A percentile compares a stretch with the other conserved stretches of the same genome.
These are phyloP conservation scores for Tolmerus cingulatus DNA, from an alignment of 2,888 invertebrate species.

Conservation along the genomic window DNA sequence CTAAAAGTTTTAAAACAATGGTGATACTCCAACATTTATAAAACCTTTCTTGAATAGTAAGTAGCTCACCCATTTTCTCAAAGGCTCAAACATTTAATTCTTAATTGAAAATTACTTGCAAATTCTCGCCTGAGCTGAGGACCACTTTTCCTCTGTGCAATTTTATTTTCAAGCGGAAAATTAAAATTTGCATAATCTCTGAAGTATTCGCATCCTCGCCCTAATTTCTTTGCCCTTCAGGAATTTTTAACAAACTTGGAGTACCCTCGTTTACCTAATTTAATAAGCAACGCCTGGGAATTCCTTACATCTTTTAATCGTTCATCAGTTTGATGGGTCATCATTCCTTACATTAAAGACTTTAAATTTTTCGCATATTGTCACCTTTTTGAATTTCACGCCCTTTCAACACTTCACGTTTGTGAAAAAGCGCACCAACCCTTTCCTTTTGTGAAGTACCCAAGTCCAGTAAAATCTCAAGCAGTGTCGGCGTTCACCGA, in stretches of 20 bases:
- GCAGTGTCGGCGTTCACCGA: not conserved
- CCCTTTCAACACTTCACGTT: not conserved
- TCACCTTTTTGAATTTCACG: not conserved
- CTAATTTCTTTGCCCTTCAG: slow-evolving; percentile 4
- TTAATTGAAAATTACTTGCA: not conserved
- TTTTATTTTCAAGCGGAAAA: slow-evolving; percentile 10
- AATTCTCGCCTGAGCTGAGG: not conserved
- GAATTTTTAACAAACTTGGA: not conserved
- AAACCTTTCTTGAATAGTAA: not conserved
- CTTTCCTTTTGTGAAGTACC: not conserved
- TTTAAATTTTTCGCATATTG: not conserved
- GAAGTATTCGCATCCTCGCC: not conserved
- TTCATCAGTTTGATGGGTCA: not conserved
- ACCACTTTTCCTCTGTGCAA: not conserved
- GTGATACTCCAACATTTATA: not conserved
- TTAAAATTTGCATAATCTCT: slow-evolving; percentile 9
- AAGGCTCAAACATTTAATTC: not conserved
- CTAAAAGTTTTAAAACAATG: not conserved
- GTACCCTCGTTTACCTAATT: slow-evolving; percentile 7
- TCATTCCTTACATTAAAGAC: not conserved
- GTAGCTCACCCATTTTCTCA: not conserved
- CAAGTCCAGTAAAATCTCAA: slow-evolving; percentile 1
- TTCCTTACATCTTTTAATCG: not conserved
- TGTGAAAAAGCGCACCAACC: not conserved
- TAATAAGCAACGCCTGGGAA: not conserved